phyloP scores from a whole-genome alignment of 2,888 invertebrate genomes.

The Alcis repandata region DNA sequence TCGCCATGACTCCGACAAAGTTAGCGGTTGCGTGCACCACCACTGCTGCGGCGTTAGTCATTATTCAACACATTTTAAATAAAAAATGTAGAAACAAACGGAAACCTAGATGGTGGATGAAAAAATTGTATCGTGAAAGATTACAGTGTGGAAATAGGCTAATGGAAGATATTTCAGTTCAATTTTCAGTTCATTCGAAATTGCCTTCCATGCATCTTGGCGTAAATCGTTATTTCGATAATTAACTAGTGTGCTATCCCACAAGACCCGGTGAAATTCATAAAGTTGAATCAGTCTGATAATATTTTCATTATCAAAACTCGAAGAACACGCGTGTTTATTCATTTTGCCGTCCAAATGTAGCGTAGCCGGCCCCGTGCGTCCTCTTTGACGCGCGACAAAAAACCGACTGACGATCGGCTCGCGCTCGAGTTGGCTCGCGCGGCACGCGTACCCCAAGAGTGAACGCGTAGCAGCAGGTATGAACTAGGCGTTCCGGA shows the following conservation, averaged over 20 bases:
- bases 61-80: conserved; percentile 48
- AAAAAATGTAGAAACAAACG: conserved; percentile 45
- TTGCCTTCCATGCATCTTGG: conserved; percentile 47
- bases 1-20: conserved; percentile 50
- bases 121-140: conserved; percentile 44
- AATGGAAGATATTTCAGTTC: conserved; percentile 45
- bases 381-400: conserved; percentile 49
- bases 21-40: conserved; percentile 49
- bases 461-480: conserved; percentile 45
- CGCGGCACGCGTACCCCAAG: conserved; percentile 42
- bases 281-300: conserved; percentile 46
- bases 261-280: conserved; percentile 48
- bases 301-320: conserved; percentile 20
- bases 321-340: conserved; percentile 33
- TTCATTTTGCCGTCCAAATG: conserved; percentile 51
- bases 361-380: conserved; percentile 41
- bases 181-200: conserved; percentile 40
- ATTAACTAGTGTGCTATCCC: conserved; percentile 44
- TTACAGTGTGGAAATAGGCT: conserved; percentile 45
- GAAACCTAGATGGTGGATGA: conserved; percentile 49
- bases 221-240: conserved; percentile 46
- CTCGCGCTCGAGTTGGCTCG: conserved; percentile 44
- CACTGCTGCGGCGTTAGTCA: conserved; percentile 44
- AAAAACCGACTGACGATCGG: conserved; percentile 49
- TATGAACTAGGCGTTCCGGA: conserved; percentile 44